Percentiles rank a stretch among this genome's conserved stretches.
Conservation (phyloP, 2,888 invertebrate genomes). For the Chalcosyrphus nemorum region DNA sequence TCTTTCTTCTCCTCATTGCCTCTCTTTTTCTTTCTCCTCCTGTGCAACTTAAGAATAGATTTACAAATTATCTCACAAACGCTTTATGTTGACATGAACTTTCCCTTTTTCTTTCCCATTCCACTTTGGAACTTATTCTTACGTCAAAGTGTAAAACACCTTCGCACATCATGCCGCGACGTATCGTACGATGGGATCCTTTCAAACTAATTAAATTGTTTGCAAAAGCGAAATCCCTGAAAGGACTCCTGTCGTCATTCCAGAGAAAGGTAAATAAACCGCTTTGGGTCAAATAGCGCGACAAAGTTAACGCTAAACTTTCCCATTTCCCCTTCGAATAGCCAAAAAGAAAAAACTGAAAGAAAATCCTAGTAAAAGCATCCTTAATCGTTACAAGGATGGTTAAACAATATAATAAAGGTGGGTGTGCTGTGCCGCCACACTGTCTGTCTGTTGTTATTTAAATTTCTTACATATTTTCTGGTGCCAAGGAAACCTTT, state of each 20-base stretch:
- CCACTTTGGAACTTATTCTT: background rate
- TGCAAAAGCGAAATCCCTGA: conserved; percentile 40
- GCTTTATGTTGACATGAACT: conserved; percentile 45
- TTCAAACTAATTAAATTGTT: conserved; percentile 69
- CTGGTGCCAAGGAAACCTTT: background rate
- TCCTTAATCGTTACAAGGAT: conserved; percentile 51
- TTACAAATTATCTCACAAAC: conserved; percentile 32
- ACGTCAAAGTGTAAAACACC: conserved; percentile 1
- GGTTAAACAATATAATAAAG: conserved; percentile 39
- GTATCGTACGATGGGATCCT: conserved; percentile 18
- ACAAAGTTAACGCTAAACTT: conserved; percentile 68
- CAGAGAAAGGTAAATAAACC: conserved; percentile 30
- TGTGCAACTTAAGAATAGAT: conserved; percentile 34
- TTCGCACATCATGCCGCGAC: background rate
- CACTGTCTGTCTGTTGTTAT: conserved; percentile 19
- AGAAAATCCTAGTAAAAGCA: conserved; percentile 14
- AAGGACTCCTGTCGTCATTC: conserved; percentile 21
- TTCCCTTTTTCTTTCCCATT: conserved; percentile 4
- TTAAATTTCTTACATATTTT: conserved; percentile 38
- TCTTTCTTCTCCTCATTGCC: background rate
- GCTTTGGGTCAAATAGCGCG: conserved; percentile 67
- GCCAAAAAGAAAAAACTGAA: background rate
- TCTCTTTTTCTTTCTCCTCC: background rate
- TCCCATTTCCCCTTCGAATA: conserved; percentile 53
- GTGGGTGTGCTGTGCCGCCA: background rate